Conservation (phyloP, 2,888 invertebrate species). For the Ptychoptera albimana region DNA sequence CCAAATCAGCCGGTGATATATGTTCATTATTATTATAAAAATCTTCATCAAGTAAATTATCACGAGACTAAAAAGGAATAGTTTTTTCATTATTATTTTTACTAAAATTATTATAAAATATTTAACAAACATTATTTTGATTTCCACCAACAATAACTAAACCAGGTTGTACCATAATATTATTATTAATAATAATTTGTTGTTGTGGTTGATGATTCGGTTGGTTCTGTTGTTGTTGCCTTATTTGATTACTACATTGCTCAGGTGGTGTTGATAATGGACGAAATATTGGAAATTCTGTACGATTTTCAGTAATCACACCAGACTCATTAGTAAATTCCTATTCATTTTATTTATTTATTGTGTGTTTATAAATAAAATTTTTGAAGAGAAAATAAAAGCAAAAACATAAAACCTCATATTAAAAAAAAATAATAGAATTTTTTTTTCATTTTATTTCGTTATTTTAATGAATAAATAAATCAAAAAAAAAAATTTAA, state of each 20-base stretch:
- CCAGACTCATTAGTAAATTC: conserved; percentile 15
- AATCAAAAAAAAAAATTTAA: no score
- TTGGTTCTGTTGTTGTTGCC: not conserved
- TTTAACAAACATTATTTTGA: conserved; percentile 1
- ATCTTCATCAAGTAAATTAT: conserved; percentile 11
- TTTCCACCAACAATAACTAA: not conserved
- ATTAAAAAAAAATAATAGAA: no score
- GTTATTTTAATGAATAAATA: no score
- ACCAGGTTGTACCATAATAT: no score
- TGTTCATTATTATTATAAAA: conserved; percentile 39
- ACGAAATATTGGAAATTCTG: conserved; percentile 15
- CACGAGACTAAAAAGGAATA: not conserved
- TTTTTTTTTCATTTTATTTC: no score
- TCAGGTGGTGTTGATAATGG: conserved; percentile 12
- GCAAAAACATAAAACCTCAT: not conserved
- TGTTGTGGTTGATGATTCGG: not conserved
- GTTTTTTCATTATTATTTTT: not conserved
- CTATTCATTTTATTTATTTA: conserved; percentile 7
- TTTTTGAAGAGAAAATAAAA: not conserved
- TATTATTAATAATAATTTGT: no score
- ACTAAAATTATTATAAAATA: not conserved
- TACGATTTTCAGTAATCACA: conserved; percentile 8
- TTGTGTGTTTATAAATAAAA: not conserved
- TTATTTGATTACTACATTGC: conserved; percentile 6
- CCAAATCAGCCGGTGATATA: conserved; percentile 37